phyloP scores from a whole-genome alignment of 1,140 invertebrate genomes.

The Adoxophyes honmai region DNA sequence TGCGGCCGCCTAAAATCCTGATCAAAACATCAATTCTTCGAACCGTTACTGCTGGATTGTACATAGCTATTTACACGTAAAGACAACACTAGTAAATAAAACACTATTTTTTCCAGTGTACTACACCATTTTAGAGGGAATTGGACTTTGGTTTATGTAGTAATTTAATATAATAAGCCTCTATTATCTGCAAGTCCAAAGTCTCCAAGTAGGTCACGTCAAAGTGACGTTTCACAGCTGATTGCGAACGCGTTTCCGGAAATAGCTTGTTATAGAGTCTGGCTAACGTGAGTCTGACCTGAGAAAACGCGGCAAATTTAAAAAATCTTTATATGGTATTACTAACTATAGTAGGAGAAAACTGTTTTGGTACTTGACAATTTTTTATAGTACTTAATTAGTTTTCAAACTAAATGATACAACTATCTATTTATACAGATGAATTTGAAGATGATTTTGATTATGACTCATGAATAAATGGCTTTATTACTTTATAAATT shows the following conservation, averaged over 20 bases:
- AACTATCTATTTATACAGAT: no score
- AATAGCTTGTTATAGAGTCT: neutral
- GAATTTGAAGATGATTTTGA: no score
- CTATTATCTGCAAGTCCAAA: constrained; percentile 30
- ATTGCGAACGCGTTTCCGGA: constrained; percentile 14
- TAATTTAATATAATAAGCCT: constrained; percentile 21
- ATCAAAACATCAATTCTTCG: constrained; percentile 71
- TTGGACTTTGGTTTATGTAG: constrained; percentile 21
- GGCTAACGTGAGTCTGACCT: no score
- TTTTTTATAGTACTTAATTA: no score
- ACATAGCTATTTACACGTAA: constrained; percentile 40
- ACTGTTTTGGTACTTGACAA: no score
- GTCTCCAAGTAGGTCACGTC: constrained; percentile 28
- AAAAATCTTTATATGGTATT: no score
- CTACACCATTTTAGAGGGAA: neutral
- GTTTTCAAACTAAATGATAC: no score
- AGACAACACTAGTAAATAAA: constrained; percentile 18
- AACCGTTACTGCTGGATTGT: constrained; percentile 58
- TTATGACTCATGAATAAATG: no score
- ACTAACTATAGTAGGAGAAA: no score
- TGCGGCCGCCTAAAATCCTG: constrained; percentile 63
- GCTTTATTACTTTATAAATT: no score
- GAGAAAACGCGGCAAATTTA: no score
- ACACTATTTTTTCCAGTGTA: constrained; percentile 8
- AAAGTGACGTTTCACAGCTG: constrained; percentile 33